Conservation (phyloP, 2,797 vertebrate genomes). For the Darevskia mixta region DNA sequence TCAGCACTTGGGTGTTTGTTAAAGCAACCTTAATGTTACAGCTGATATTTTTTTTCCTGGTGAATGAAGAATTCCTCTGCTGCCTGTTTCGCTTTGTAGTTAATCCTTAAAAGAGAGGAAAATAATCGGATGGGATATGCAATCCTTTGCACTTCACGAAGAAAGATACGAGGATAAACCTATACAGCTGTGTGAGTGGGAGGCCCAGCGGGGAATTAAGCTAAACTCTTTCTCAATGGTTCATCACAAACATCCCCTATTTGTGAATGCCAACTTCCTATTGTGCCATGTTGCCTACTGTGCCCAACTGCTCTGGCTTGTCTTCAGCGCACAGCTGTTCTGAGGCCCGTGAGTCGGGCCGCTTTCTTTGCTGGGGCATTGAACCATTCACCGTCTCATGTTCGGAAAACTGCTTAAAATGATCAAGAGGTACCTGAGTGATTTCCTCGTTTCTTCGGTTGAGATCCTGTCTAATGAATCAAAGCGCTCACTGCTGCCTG, state of each 20-base stretch:
- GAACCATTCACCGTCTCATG: constrained; percentile 35
- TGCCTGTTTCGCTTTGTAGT: not conserved
- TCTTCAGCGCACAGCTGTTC: constrained; percentile 6
- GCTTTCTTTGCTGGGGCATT: constrained; percentile 15
- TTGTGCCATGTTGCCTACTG: constrained; percentile 5
- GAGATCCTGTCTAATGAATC: constrained; percentile 39
- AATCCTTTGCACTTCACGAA: not conserved
- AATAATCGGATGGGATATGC: not conserved
- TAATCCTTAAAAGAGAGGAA: constrained; percentile 22
- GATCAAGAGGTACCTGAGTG: constrained; percentile 23
- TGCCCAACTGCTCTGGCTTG: not conserved
- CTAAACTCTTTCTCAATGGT: constrained; percentile 24
- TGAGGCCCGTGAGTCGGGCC: not conserved
- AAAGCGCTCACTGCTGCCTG: not conserved
- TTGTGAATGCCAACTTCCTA: constrained; percentile 24
- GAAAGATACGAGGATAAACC: constrained; percentile 10
- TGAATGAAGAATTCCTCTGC: not conserved
- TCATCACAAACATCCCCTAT: constrained; percentile 21
- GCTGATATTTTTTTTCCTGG: not conserved
- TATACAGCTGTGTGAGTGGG: constrained; percentile 18
- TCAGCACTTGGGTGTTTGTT: not conserved
- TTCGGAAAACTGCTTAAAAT: constrained; percentile 41
- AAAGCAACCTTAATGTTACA: not conserved
- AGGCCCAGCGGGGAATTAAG: constrained; percentile 19
- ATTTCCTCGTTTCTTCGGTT: constrained; percentile 42